Base-by-base conservation (phyloP, 2,113 vertebrate species). In the Nerophis lumbriciformis region DNA sequence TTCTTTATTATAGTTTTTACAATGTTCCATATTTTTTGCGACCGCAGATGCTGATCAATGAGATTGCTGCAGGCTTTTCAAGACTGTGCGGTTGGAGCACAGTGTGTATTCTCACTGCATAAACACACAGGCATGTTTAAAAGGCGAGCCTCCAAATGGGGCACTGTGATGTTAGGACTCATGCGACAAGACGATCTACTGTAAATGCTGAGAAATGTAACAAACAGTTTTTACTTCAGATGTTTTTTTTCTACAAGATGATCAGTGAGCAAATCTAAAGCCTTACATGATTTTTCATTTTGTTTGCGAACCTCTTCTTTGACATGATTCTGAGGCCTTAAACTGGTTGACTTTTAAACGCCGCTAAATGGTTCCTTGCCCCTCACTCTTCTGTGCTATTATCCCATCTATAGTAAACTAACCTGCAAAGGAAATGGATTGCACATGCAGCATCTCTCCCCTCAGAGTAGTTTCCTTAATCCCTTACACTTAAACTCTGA, bases 391-490 rank as follows among this genome's bases (percentile, higher is more conserved):
- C 12, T 45, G 9, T 56, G 36, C 53, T 5, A 47, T 65, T 61
- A 53, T 55, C 13, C 35, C 59, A 13, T 48, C 55, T 53, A 45
- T 69, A 71, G 68, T 69, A 61, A 79, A 73, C n/a, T 57, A 61
- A 63, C 67, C 62, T 66, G 55, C 51, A 45, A 68, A 66, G 4
- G 36, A 68, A 77, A 68, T 71, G 70, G 47, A 62, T 62, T 55
- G 51, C 69, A 65, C 62, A 68, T 37, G 51, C 60, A 53, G 71
- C 6, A 54, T 58, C 75, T 75, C 75, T 85, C 73, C 71, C 42
- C 70, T 80, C 39, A 73, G 68, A 78, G 69, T 69, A 71, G 63
- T 65, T 55, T 66, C 55, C 19, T 63, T 77, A 81, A 80, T 78
- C 65, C 65, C 42, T 75, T 57, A 67, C 68, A 69, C 35, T 76